Evolutionary conservation across 1,140 invertebrate genomes (phyloP), one percentile per base, ranked within the genome.

Genomic region (Aphelinus certus): DNA sequence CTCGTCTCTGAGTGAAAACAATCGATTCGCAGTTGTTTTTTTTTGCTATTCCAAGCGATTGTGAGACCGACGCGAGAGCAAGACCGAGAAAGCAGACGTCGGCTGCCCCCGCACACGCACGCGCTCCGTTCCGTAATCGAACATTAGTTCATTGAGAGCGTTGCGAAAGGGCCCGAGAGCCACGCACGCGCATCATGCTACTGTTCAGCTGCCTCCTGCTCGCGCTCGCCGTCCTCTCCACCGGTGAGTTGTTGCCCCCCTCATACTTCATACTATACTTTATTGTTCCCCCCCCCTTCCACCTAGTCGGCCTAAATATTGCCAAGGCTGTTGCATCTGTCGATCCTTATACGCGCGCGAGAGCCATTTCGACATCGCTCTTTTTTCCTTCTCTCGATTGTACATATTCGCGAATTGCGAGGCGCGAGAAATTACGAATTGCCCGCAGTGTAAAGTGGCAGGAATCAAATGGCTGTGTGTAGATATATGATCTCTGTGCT

Each of bases 201-300:
- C 70, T 82, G 55, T 65, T 81, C 45, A 82, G 67, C 77, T 76
- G 79, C 60, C 60, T 81, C 43, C 48, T 84, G 72, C 76, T 84
- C 73, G 76, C 83, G 76, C 64, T 69, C 49, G 82, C 79, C 72
- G 73, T 82, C 64, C 64, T 76, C 7, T 82, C 82, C 43, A 81
- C 82, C 63, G 84, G 84, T 85, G 77, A 84, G 83, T 84, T 48
- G 4, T 7, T 10, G 26, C 55, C n/a, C 55, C 0, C 10, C 7
- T 58, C 55, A 26, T 26, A 26, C 26, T 26, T 26, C 26, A 26
- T 26, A 6, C 51, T 4, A 6, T 4, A 53, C 9, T 9, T 53
- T 9, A 53, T 53, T 53, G 51, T 53, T 9, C 1, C 51, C 9
- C 51, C 51, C 51, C 4, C 61, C 26, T 26, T 26, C 26, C 26